A percentile compares a stretch with the other conserved stretches of the same genome.
Evolutionary conservation across 2,888 invertebrate species (phyloP).

Genomic region (Galeopsomyia nigrocyanea): DNA sequence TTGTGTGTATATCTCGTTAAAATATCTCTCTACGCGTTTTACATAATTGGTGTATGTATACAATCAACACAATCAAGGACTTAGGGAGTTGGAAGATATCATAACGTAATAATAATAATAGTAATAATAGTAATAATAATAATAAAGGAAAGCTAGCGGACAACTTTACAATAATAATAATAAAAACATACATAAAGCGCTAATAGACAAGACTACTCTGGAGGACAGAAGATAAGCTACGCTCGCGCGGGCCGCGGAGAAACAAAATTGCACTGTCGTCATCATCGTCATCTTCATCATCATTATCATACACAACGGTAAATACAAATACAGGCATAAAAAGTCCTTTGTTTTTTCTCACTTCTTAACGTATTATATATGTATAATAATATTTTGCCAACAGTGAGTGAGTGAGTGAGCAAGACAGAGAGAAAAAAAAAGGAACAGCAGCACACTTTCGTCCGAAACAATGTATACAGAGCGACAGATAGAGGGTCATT

Average conservation of each 20-base stretch:
- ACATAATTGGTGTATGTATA: conserved; percentile 46
- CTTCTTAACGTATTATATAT: background rate
- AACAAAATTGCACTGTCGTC: conserved; percentile 43
- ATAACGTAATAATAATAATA: background rate
- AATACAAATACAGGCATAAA: conserved; percentile 4
- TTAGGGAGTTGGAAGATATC: background rate
- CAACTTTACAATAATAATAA: conserved; percentile 58
- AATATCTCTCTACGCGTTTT: conserved; percentile 39
- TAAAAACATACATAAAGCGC: conserved; percentile 58
- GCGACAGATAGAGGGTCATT: no score
- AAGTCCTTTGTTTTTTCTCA: background rate
- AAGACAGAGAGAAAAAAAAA: background rate
- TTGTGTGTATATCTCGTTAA: conserved; percentile 41
- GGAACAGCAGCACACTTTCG: conserved; percentile 51
- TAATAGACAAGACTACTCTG: conserved; percentile 50
- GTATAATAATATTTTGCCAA: conserved; percentile 16
- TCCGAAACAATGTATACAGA: background rate
- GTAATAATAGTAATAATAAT: conserved; percentile 29
- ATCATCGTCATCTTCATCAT: conserved; percentile 28
- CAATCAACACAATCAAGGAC: conserved; percentile 42
- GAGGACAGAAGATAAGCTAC: conserved; percentile 34
- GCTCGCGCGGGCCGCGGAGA: conserved; percentile 19
- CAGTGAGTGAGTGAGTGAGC: background rate
- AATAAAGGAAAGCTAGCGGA: conserved; percentile 47
- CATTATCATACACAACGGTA: conserved; percentile 32